These are phyloP conservation scores for Mystacides longicornis DNA, from an alignment of 2,888 invertebrate genomes.

Conservation along the genomic window DNA sequence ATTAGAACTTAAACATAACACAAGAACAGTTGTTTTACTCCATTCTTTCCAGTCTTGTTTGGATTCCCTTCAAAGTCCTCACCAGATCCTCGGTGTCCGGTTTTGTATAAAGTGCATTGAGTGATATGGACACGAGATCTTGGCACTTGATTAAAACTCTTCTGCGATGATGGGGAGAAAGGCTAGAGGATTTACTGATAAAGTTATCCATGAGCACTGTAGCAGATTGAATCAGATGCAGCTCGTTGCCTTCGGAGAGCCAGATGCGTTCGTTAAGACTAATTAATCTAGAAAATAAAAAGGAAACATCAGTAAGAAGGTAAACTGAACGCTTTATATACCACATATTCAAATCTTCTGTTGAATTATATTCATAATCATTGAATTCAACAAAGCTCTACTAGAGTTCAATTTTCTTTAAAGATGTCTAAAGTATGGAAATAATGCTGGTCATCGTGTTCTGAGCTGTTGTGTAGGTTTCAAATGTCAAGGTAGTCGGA, in stretches of 20 bases:
- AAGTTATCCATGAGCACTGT: constrained; percentile 65
- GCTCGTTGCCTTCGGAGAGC: constrained; percentile 77
- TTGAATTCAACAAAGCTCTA: too few relatives aligned
- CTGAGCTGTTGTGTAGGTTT: too few relatives aligned
- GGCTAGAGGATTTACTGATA: constrained; percentile 53
- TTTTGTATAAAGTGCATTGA: constrained; percentile 70
- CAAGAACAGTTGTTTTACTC: constrained; percentile 16
- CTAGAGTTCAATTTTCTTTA: too few relatives aligned
- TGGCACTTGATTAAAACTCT: constrained; percentile 55
- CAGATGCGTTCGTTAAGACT: constrained; percentile 80
- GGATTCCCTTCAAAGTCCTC: constrained; percentile 40
- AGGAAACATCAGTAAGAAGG: too few relatives aligned
- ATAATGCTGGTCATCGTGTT: too few relatives aligned
- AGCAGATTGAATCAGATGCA: constrained; percentile 74
- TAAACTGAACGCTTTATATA: too few relatives aligned
- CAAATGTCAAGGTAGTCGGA: too few relatives aligned
- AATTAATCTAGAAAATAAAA: constrained; percentile 56
- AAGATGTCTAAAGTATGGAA: too few relatives aligned
- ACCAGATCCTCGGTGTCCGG: constrained; percentile 59
- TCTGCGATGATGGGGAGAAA: constrained; percentile 42
- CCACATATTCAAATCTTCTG: too few relatives aligned
- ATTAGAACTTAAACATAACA: not conserved
- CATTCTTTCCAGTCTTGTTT: constrained; percentile 28
- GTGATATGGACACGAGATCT: constrained; percentile 66
- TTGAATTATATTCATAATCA: too few relatives aligned